Base-by-base conservation (phyloP, 1,140 invertebrate species). In the Phocides pigmalion region DNA sequence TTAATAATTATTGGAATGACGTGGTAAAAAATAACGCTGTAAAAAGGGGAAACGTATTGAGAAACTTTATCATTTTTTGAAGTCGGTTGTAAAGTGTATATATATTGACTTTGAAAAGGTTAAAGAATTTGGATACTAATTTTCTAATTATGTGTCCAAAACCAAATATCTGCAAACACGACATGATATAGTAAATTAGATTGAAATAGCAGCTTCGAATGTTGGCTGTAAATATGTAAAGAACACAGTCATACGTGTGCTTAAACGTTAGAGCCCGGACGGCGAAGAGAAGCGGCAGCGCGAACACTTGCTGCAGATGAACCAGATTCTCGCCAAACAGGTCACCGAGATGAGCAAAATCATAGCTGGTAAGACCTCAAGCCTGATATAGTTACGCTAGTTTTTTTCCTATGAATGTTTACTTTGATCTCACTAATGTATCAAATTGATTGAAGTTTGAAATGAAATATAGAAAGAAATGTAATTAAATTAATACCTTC, bases 311-410 rank as follows among this genome's bases (percentile, higher is more conserved):
- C 92, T 98, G 39, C 96, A 97, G 76, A 93, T 98, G 59, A 97
- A 97, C 92, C 97, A 98, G 90, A 97, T 97, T 72, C 91, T 98
- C 66, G 97, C 97, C n/a, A 95, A 96, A 81, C 96, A 98, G 93
- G 97, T 98, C 59, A 98, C 97, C 93, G 96, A 97, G 86, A 97
- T 97, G 92, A 98, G 96, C 91, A 97, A 97, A 93, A 96, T 97
- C 85, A 97, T 97, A 70, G 97, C 97, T 91, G 97, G 97, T 98
- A 94, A 88, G 84, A 74, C 16, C 37, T 15, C 22, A 22, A 46
- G 49, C 62, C n/a, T 77, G 56, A 62, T 49, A 28, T 72, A 69
- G 69, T 66, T 66, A 65, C 39, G 72, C 69, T 68, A 61, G 42
- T 64, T 65, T 58, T 9, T 63, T 15, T 25, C 19, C 8, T 19